Evolutionary conservation across 2,888 invertebrate genomes (phyloP).

Genomic region (Mactromeris polynyma): DNA sequence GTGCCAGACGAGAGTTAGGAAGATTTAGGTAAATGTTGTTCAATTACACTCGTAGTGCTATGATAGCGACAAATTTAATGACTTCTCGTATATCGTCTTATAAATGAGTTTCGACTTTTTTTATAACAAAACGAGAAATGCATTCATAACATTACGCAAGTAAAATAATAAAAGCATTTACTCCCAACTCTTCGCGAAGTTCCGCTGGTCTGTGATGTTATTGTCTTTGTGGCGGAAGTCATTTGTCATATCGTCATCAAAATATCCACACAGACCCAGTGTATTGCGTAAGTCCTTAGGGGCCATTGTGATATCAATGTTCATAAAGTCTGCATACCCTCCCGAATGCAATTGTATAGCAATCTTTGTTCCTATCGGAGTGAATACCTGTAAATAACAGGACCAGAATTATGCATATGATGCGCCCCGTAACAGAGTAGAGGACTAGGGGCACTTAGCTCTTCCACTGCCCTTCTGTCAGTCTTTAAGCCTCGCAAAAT

Average conservation of each 20-base stretch:
- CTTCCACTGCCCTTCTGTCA: no score
- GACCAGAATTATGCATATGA: not conserved
- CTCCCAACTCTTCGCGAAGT: not conserved
- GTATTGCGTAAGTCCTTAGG: not conserved
- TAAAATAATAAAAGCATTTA: not conserved
- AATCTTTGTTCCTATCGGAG: slow-evolving; percentile 24
- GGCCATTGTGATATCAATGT: slow-evolving; percentile 12
- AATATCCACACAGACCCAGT: not conserved
- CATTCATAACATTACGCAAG: no score
- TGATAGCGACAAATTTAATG: no score
- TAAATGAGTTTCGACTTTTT: no score
- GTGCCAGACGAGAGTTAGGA: no score
- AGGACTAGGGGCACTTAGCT: no score
- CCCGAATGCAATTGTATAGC: not conserved
- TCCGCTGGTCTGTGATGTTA: not conserved
- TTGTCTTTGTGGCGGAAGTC: not conserved
- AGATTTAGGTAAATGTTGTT: no score
- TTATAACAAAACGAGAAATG: no score
- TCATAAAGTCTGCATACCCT: not conserved
- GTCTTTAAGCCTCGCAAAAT: no score
- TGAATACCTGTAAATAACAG: not conserved
- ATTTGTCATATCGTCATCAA: not conserved
- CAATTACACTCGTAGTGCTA: no score
- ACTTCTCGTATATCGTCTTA: no score
- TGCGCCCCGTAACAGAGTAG: no score